A percentile compares a stretch with the other conserved stretches of the same genome.
Evolutionary conservation across 2,797 vertebrate genomes (phyloP).

Genomic region (Silurus lanzhouensis): DNA sequence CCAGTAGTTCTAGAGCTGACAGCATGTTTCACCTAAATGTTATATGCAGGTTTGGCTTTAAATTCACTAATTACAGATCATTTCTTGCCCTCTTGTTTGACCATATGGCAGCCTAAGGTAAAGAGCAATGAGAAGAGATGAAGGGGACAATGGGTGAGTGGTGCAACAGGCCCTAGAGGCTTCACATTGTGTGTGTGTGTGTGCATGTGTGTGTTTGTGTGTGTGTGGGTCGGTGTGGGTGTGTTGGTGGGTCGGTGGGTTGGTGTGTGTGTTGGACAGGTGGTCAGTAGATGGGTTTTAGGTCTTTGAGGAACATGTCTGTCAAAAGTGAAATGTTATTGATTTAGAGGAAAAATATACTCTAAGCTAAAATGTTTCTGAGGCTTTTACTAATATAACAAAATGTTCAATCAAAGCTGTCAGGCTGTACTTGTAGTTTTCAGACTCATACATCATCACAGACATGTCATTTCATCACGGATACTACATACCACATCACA

Average conservation of each 20-base stretch:
- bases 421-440: background rate
- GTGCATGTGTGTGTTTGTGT: no score
- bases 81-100: background rate
- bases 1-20: background rate
- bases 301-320: background rate
- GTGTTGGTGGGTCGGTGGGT: no score
- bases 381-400: background rate
- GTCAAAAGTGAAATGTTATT: background rate
- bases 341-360: background rate
- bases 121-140: background rate
- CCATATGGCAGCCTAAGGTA: background rate
- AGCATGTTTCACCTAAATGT: background rate
- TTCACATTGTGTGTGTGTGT: background rate
- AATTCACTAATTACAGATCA: background rate
- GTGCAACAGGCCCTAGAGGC: background rate
- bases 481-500: background rate
- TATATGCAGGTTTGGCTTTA: background rate
- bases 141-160: background rate
- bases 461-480: background rate
- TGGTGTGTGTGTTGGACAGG: background rate
- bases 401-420: background rate
- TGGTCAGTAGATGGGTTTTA: background rate
- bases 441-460: background rate
- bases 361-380: background rate
- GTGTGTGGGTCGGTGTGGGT: no score